Evolutionary conservation across 2,113 vertebrate species (phyloP).

Genomic region (Oncorhynchus kisutch): DNA sequence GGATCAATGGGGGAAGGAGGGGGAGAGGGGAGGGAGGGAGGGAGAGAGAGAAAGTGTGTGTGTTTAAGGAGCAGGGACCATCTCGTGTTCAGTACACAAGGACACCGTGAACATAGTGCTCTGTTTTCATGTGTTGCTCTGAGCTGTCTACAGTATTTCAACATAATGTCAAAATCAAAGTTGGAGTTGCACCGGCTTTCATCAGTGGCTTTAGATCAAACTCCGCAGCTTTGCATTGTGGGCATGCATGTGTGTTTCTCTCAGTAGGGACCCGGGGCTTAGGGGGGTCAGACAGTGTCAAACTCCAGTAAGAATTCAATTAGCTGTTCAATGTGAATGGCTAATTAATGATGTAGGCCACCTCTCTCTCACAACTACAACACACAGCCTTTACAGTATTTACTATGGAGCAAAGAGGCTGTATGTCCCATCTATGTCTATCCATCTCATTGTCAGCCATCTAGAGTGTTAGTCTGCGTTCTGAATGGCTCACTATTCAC

Average conservation of each 20-base stretch:
- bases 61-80: not conserved
- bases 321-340: constrained; percentile 14
- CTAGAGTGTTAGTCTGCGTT: not conserved
- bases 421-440: not conserved
- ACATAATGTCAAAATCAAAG: too few species aligned
- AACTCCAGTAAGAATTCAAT: constrained; percentile 22
- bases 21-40: too few species aligned
- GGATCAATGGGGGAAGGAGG: not conserved
- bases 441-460: constrained; percentile 33
- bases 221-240: too few species aligned
- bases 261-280: not conserved
- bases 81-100: not conserved
- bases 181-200: not conserved
- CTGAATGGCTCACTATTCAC: too few species aligned
- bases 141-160: too few species aligned
- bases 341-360: constrained; percentile 7
- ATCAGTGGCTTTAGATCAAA: not conserved
- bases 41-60: not conserved
- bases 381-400: too few species aligned
- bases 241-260: too few species aligned
- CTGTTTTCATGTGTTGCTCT: not conserved
- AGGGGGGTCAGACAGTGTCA: constrained; percentile 13
- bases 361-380: too few species aligned
- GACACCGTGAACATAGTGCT: not conserved
- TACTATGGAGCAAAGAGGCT: too few species aligned